Percentiles rank a stretch among this genome's conserved stretches.
phyloP scores from a whole-genome alignment of 2,888 invertebrate genomes.

The Chrysopilus asiliformis region DNA sequence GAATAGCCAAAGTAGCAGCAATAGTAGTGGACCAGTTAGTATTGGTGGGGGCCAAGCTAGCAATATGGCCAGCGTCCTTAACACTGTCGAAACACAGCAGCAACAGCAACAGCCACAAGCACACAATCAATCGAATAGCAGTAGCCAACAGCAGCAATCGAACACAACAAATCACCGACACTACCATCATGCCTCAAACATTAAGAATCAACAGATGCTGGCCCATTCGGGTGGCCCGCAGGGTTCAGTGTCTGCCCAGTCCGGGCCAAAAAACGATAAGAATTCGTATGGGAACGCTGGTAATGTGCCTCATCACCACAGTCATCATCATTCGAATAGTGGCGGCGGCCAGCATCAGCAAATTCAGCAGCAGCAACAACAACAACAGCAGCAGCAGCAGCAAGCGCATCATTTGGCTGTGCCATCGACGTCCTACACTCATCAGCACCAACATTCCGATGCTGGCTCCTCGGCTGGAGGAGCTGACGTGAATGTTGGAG shows the following conservation, averaged over 20 bases:
- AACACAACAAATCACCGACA: not conserved
- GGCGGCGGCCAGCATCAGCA: conserved; percentile 19
- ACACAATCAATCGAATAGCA: conserved; percentile 5
- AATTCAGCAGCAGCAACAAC: conserved; percentile 18
- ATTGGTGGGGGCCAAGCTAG: conserved; percentile 18
- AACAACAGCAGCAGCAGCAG: conserved; percentile 13
- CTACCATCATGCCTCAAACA: conserved; percentile 3
- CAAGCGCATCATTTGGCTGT: conserved; percentile 7
- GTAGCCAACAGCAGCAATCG: conserved; percentile 5
- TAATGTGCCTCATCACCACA: conserved; percentile 21
- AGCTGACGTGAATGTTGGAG: conserved; percentile 20
- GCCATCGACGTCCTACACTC: conserved; percentile 10
- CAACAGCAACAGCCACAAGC: conserved; percentile 21
- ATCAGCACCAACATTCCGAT: conserved; percentile 12
- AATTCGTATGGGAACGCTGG: conserved; percentile 23
- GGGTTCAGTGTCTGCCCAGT: conserved; percentile 21
- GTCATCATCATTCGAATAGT: conserved; percentile 14
- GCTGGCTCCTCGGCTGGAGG: conserved; percentile 16
- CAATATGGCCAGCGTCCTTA: conserved; percentile 25
- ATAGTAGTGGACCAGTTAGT: conserved; percentile 20
- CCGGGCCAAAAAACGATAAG: conserved; percentile 15
- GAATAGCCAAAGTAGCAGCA: conserved; percentile 16
- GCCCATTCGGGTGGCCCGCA: conserved; percentile 20
- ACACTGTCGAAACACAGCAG: conserved; percentile 24
- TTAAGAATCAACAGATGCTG: conserved; percentile 17